phyloP scores from a whole-genome alignment of 2,113 vertebrate genomes.

The Gadus chalcogrammus region DNA sequence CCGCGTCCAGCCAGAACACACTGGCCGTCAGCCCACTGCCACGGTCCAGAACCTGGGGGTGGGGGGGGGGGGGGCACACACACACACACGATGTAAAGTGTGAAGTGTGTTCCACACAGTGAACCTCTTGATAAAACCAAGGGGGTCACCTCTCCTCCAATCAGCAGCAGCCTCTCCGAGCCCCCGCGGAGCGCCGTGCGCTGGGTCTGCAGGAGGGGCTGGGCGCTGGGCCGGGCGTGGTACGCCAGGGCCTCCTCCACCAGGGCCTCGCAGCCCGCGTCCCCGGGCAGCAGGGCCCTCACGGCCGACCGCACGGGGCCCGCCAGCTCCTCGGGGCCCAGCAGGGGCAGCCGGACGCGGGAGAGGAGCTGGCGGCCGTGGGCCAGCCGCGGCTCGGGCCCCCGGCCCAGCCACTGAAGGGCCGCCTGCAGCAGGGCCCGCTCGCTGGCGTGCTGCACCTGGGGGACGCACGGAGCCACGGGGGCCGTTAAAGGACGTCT shows the following conservation, averaged over 20 bases:
- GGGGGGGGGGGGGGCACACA: no score
- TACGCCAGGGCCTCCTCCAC: conserved; percentile 86
- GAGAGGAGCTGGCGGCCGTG: conserved; percentile 81
- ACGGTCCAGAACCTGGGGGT: conserved; percentile 77
- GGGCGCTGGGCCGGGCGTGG: conserved; percentile 77
- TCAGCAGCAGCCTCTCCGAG: conserved; percentile 82
- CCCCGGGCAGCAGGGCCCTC: conserved; percentile 78
- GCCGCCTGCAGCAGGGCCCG: conserved; percentile 83
- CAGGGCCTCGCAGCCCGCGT: conserved; percentile 78
- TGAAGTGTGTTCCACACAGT: no score
- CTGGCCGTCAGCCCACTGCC: conserved; percentile 90
- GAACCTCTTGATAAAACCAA: not conserved
- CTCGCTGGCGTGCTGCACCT: conserved; percentile 84
- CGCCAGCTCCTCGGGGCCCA: conserved; percentile 80
- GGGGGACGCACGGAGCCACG: not conserved
- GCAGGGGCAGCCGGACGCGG: conserved; percentile 86
- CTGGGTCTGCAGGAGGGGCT: conserved; percentile 84
- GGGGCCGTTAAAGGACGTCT: no score
- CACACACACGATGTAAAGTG: not conserved
- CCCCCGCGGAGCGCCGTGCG: conserved; percentile 76
- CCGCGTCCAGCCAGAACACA: conserved; percentile 82
- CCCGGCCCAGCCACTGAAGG: conserved; percentile 88
- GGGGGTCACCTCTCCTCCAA: conserved; percentile 80
- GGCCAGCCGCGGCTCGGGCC: conserved; percentile 69
- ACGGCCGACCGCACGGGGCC: conserved; percentile 78